Percentiles rank a stretch among this genome's conserved stretches.
phyloP scores from a whole-genome alignment of 1,140 invertebrate species.

The Dufourea novaeangliae region DNA sequence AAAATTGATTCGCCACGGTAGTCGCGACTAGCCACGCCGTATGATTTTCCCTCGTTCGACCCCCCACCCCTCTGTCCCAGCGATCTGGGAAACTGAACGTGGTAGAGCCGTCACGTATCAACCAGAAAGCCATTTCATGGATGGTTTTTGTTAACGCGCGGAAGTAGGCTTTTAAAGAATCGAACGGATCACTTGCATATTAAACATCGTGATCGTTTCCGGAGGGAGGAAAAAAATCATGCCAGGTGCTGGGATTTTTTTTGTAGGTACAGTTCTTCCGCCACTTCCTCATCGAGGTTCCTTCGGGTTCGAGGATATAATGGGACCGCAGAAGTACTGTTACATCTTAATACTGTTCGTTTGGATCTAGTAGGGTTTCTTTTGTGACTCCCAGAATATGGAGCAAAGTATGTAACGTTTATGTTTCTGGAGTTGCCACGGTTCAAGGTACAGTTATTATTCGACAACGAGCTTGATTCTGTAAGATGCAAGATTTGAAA shows the following conservation, averaged over 20 bases:
- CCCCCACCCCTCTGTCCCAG: background rate
- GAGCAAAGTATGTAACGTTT: background rate
- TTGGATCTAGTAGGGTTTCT: background rate
- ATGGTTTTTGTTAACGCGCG: slow-evolving; percentile 1
- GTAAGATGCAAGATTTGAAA: too few relatives aligned
- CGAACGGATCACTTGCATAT: background rate
- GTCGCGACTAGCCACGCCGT: slow-evolving; percentile 44
- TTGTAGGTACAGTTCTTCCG: slow-evolving; percentile 6
- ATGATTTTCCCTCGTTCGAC: slow-evolving; percentile 23
- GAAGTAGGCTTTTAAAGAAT: slow-evolving; percentile 31
- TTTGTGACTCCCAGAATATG: background rate
- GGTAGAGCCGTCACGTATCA: slow-evolving; percentile 3
- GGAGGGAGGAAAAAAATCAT: slow-evolving; percentile 6
- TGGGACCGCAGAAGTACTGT: background rate
- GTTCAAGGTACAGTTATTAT: too few relatives aligned
- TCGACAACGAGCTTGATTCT: too few relatives aligned
- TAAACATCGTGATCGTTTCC: slow-evolving; percentile 23
- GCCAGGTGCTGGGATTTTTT: slow-evolving; percentile 48
- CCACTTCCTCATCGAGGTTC: slow-evolving; percentile 7
- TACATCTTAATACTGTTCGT: background rate
- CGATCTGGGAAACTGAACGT: background rate
- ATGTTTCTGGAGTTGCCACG: background rate
- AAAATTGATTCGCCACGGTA: slow-evolving; percentile 75
- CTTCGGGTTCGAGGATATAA: background rate
- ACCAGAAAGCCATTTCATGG: slow-evolving; percentile 30